Evolutionary conservation across 1,140 invertebrate genomes (phyloP).

Genomic region (Drosophila punjabiensis): DNA sequence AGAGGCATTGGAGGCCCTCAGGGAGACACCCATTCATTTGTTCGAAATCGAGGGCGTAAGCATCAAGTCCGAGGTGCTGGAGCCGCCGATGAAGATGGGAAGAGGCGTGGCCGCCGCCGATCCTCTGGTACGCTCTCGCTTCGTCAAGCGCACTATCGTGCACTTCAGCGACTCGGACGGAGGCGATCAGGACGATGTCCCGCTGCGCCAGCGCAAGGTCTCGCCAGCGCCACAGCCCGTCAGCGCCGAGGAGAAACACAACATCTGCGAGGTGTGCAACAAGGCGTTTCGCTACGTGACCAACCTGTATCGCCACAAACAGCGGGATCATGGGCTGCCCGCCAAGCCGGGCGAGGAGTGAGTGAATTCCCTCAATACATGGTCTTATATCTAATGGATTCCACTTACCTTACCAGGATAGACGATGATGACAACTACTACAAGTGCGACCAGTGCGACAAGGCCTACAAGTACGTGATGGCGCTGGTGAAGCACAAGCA

Average conservation of each 20-base stretch:
- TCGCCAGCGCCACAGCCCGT: background rate
- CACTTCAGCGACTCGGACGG: conserved; percentile 42
- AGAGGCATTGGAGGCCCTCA: conserved; percentile 49
- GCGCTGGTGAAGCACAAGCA: conserved; percentile 59
- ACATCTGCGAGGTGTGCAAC: conserved; percentile 56
- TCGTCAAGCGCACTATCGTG: conserved; percentile 11
- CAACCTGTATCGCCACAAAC: conserved; percentile 64
- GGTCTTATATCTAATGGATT: background rate
- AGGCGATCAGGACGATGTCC: conserved; percentile 61
- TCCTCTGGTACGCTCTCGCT: conserved; percentile 52
- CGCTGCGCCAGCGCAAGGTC: conserved; percentile 45
- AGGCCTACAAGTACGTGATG: conserved; percentile 69
- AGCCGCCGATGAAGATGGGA: background rate
- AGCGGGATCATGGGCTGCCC: conserved; percentile 32
- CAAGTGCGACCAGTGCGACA: conserved; percentile 70
- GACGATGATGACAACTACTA: conserved; percentile 63
- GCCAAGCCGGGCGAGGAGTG: conserved; percentile 8
- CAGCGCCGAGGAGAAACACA: conserved; percentile 16
- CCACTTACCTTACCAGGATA: background rate
- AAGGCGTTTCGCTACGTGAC: conserved; percentile 62
- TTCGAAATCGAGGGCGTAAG: conserved; percentile 62
- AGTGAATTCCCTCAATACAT: background rate
- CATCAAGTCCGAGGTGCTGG: conserved; percentile 63
- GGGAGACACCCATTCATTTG: conserved; percentile 63
- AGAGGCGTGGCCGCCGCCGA: conserved; percentile 12